Conservation (phyloP, 2,888 invertebrate species). For the Meandrusa payeni region DNA sequence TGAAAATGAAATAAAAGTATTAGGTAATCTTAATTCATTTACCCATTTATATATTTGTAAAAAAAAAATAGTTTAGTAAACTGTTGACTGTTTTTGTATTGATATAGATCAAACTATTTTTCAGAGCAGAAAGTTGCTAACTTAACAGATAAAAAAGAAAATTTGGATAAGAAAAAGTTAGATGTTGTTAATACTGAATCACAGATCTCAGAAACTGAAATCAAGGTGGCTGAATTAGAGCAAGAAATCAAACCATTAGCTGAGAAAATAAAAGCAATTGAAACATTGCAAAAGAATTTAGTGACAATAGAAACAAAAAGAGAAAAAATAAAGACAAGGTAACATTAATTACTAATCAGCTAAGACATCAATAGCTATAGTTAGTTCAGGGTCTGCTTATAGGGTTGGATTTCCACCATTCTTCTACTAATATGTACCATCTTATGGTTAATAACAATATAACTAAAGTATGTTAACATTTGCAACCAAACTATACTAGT, state of each 20-base stretch:
- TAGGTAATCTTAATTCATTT: constrained; percentile 58
- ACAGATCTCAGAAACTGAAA: constrained; percentile 81
- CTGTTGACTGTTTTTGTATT: too few relatives aligned
- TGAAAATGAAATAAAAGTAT: constrained; percentile 68
- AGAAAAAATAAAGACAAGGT: constrained; percentile 81
- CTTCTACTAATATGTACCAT: too few relatives aligned
- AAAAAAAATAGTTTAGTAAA: too few relatives aligned
- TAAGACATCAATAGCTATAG: too few relatives aligned
- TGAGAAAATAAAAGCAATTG: constrained; percentile 75
- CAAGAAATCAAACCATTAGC: constrained; percentile 79
- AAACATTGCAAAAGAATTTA: constrained; percentile 74
- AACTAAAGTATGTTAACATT: too few relatives aligned
- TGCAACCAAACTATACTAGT: too few relatives aligned
- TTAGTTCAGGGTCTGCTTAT: too few relatives aligned
- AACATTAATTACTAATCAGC: too few relatives aligned
- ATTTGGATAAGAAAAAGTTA: constrained; percentile 81
- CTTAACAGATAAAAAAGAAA: constrained; percentile 79
- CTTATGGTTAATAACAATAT: too few relatives aligned
- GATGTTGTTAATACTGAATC: constrained; percentile 80
- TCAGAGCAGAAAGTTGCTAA: constrained; percentile 75
- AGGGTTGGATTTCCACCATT: too few relatives aligned
- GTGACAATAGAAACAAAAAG: constrained; percentile 75
- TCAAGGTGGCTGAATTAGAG: constrained; percentile 78
- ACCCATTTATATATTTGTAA: too few relatives aligned
- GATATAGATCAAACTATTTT: too few relatives aligned